Evolutionary conservation across 37 sponge, comb jelly and placozoan species (phyloP).

Genomic region (Aplysina aerophoba): DNA sequence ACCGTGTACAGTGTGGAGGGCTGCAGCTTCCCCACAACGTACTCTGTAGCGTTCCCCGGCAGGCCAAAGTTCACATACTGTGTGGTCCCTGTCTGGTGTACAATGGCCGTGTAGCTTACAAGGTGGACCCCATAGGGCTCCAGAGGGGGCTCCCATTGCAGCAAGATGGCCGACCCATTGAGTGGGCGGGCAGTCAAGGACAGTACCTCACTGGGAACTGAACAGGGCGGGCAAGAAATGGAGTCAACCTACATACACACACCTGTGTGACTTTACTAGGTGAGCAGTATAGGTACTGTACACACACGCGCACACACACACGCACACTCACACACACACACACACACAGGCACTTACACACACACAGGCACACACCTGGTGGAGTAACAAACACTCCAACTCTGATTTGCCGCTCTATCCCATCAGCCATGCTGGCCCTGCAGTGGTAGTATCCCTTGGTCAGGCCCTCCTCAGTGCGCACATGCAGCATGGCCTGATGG

Average conservation of each 20-base stretch:
- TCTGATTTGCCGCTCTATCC: constrained; percentile 3
- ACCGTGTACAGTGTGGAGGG: not conserved
- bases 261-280: too few relatives aligned
- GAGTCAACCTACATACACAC: too few relatives aligned
- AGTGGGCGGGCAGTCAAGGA: not conserved
- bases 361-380: constrained; percentile 31
- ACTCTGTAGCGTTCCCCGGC: not conserved
- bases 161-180: not conserved
- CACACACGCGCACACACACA: constrained; percentile 19
- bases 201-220: constrained; percentile 19
- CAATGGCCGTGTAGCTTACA: constrained; percentile 1
- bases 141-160: not conserved
- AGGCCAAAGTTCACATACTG: not conserved
- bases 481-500: not conserved
- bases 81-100: not conserved
- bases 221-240: not conserved
- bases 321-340: constrained; percentile 11
- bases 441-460: constrained; percentile 15
- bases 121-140: not conserved
- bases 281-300: too few relatives aligned
- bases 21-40: not conserved
- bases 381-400: constrained; percentile 28
- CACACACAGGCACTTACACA: constrained; percentile 10
- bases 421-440: not conserved
- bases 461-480: not conserved